phyloP scores from a whole-genome alignment of 2,113 vertebrate species.

The Larimichthys polyactis region DNA sequence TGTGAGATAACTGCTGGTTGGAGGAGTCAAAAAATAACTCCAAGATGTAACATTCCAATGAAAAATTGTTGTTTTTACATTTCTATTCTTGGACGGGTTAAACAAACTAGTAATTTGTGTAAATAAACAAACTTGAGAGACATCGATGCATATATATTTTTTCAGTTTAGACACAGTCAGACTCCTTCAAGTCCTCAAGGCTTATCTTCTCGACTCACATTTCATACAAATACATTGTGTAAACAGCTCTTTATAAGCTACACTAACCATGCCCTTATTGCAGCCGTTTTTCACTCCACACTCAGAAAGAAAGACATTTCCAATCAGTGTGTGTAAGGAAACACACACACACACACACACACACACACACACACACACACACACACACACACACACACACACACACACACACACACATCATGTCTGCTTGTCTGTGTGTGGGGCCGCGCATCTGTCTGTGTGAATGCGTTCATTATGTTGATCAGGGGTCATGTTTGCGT shows the following conservation, averaged over 20 bases:
- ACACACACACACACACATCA: slow-evolving; percentile 28
- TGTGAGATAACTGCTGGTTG: neutral
- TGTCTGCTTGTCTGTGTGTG: slow-evolving; percentile 14
- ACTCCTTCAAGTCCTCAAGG: neutral
- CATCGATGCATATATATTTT: neutral
- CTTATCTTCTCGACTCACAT: neutral
- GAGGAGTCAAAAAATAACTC: neutral
- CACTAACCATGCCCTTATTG: neutral
- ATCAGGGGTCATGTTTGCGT: slow-evolving; percentile 81
- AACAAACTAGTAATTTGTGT: neutral
- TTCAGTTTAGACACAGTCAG: neutral
- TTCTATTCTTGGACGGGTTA: neutral
- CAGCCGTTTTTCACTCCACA: neutral
- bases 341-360: slow-evolving; percentile 30
- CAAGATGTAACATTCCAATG: neutral
- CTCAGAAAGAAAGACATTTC: neutral
- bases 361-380: slow-evolving; percentile 42
- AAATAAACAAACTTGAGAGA: neutral
- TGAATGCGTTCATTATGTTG: slow-evolving; percentile 75
- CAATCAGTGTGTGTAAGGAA: slow-evolving; percentile 34
- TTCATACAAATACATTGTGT: neutral
- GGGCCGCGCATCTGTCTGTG: slow-evolving; percentile 49
- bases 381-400: slow-evolving; percentile 42
- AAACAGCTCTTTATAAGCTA: slow-evolving; percentile 10
- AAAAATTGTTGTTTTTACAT: neutral